Evolutionary conservation across 2,113 vertebrate species (phyloP).

Genomic region (Tachuris rubrigastra): DNA sequence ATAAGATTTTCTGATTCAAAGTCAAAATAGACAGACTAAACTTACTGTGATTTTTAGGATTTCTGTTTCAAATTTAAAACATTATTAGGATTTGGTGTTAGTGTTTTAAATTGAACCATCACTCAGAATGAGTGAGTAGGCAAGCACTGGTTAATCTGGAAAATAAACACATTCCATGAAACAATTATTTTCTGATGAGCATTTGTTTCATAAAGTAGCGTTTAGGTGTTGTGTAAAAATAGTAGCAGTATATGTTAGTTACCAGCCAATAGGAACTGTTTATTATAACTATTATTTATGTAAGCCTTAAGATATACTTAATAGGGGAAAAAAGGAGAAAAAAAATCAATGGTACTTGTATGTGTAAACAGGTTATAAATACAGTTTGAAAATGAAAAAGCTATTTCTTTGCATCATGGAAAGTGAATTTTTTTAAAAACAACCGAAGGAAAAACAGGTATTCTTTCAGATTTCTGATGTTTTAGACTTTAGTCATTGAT

Average conservation of each 20-base stretch:
- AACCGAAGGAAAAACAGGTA: neutral
- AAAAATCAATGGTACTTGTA: neutral
- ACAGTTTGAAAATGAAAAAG: neutral
- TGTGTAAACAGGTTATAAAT: neutral
- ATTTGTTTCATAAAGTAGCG: neutral
- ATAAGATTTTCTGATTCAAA: neutral
- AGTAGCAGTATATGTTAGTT: neutral
- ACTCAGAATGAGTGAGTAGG: neutral
- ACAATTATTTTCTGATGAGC: neutral
- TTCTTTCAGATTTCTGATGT: neutral
- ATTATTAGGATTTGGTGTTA: neutral
- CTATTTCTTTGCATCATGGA: neutral
- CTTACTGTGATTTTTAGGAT: neutral
- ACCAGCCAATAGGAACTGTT: neutral
- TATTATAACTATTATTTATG: neutral
- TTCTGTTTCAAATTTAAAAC: neutral
- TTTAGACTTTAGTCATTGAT: neutral
- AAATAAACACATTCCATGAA: neutral
- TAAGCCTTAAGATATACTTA: neutral
- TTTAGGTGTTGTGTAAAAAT: neutral
- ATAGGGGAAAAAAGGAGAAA: neutral
- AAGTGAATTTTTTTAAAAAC: neutral
- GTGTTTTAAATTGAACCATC: neutral
- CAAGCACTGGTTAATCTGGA: neutral
- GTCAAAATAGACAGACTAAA: neutral